Evolutionary conservation across 2,888 invertebrate species (phyloP), one percentile per base, ranked within the genome.

Genomic region (Polydrusus cervinus): DNA sequence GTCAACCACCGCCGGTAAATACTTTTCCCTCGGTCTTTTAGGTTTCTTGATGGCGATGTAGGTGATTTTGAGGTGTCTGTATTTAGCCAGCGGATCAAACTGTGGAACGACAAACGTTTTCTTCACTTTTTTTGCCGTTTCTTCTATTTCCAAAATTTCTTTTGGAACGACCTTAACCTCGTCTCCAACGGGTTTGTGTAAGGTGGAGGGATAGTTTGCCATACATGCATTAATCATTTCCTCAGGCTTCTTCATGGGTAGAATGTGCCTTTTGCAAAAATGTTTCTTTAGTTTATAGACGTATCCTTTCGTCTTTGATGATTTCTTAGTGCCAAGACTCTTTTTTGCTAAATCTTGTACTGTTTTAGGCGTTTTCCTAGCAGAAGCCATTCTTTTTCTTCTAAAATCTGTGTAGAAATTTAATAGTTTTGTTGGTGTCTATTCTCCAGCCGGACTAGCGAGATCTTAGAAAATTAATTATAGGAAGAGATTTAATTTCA

Each of bases 1-100:
- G 40, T 64, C 47, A 18, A 16, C 18, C 7, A 60, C 43, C 0
- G 43, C 40, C 8, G 75, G 75, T 25, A 71, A 43, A 61, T 66
- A 71, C 5, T 55, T 71, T 30, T 75, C 75, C 10, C 47, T 7
- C 11, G 45, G 43, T 7, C 38, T 47, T 14, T 20, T 30, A 7
- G 74, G 74, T 40, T 61, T 45, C 16, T 60, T 72, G 7, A 76
- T 51, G 9, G 76, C 57, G 14, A 72, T 49, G 45, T 68, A 72
- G 3, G 68, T 71, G 3, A 76, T 76, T 16, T 45, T 61, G 30
- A 76, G 40, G 43, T 76, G 76, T 16, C 38, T 25, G 18, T 72
- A 72, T 43, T 65, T 68, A 18, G 73, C 38, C 30, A 73, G 51
- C 7, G 68, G 68, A 67, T 72, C 67, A 16, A 14, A 53, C 11